phyloP scores from a whole-genome alignment of 2,888 invertebrate species.

The Noctua janthina region DNA sequence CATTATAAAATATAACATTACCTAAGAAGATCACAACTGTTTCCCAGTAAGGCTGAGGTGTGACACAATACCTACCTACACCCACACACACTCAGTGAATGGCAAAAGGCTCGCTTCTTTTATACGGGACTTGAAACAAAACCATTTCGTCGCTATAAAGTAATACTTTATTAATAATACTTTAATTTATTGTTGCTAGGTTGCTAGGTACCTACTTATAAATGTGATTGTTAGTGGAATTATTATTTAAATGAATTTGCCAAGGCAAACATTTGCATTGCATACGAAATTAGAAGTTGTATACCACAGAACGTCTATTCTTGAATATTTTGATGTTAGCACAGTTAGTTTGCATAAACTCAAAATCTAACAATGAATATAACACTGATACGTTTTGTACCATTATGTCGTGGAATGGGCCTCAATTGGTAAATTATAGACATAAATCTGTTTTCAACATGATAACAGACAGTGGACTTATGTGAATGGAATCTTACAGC shows the following conservation, averaged over 20 bases:
- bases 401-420: neutral
- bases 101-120: neutral
- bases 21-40: neutral
- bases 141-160: neutral
- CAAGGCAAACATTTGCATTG: neutral
- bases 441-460: conserved; percentile 26
- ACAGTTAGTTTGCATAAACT: no score
- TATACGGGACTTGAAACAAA: neutral
- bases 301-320: neutral
- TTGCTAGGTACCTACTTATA: neutral
- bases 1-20: neutral
- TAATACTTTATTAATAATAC: neutral
- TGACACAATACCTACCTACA: neutral
- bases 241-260: neutral
- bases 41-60: neutral
- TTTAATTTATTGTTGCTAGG: neutral
- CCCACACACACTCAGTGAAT: neutral
- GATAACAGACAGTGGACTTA: neutral
- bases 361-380: neutral
- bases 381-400: neutral
- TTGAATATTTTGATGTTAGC: no score
- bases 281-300: neutral
- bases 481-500: conserved; percentile 2
- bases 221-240: neutral
- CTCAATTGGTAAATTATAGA: conserved; percentile 38